Conservation (phyloP, 2,888 invertebrate species). For the Drosophila setosimentum region DNA sequence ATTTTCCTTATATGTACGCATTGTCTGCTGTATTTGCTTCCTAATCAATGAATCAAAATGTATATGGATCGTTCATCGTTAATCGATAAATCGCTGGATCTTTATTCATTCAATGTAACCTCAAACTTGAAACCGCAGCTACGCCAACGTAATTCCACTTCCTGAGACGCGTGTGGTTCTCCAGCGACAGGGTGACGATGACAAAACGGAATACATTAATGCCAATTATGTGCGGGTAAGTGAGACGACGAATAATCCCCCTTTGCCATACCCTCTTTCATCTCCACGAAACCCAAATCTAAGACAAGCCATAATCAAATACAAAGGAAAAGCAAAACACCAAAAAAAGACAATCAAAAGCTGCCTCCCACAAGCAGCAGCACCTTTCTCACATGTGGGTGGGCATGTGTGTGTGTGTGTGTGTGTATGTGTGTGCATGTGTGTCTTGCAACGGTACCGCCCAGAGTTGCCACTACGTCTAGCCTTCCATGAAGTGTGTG, state of each 20-base stretch:
- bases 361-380: constrained; percentile 32
- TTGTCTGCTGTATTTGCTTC: constrained; percentile 17
- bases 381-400: constrained; percentile 50
- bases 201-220: constrained; percentile 95
- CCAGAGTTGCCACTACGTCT: constrained; percentile 38
- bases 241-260: constrained; percentile 48
- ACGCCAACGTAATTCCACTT: constrained; percentile 97
- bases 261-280: not conserved
- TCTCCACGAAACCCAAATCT: not conserved
- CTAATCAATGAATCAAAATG: no score
- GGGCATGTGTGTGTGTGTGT: constrained; percentile 14
- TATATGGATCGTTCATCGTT: no score
- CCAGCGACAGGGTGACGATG: constrained; percentile 89
- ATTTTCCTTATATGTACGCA: constrained; percentile 16
- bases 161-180: constrained; percentile 95
- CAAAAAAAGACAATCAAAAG: constrained; percentile 31
- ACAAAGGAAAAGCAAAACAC: not conserved
- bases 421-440: constrained; percentile 8
- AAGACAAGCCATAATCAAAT: constrained; percentile 9
- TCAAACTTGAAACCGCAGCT: constrained; percentile 85
- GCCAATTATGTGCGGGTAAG: constrained; percentile 96
- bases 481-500: constrained; percentile 60
- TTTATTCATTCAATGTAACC: constrained; percentile 34
- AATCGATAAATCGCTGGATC: not conserved
- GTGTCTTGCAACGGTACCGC: constrained; percentile 42